Conservation (phyloP, 2,113 vertebrate species). For the Cryptomyrus ogoouensis region DNA sequence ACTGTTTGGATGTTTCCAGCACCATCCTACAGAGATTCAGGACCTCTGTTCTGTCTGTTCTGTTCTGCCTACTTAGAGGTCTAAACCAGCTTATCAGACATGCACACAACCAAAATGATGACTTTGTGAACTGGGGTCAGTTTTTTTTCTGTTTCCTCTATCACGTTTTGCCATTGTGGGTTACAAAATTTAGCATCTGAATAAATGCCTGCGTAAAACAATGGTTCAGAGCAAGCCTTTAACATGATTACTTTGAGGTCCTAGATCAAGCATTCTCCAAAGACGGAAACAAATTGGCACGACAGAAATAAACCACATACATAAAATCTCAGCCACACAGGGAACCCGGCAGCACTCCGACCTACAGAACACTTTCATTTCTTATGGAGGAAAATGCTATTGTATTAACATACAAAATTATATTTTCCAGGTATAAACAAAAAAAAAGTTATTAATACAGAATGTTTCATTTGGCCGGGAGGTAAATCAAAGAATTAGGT, state of each 20-base stretch:
- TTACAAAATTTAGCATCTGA: neutral
- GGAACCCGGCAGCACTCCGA: neutral
- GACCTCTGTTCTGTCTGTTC: neutral
- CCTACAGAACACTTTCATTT: neutral
- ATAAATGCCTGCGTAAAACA: neutral
- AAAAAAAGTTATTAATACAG: neutral
- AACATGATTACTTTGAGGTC: conserved; percentile 7
- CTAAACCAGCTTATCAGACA: neutral
- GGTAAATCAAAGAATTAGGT: neutral
- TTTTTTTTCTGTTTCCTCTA: neutral
- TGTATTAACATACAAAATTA: neutral
- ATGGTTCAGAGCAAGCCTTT: neutral
- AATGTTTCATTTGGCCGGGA: neutral
- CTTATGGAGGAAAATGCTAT: neutral
- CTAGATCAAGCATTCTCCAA: neutral
- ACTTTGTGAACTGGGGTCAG: neutral
- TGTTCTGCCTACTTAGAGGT: neutral
- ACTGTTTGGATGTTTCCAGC: neutral
- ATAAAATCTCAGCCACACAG: too few species aligned
- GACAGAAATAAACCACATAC: neutral
- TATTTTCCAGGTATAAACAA: neutral
- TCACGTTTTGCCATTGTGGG: neutral
- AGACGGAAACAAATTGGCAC: neutral
- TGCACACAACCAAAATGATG: neutral
- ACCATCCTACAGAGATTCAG: neutral